Base-by-base conservation (phyloP, 2,797 vertebrate genomes). In the Halcyon chelicuti region DNA sequence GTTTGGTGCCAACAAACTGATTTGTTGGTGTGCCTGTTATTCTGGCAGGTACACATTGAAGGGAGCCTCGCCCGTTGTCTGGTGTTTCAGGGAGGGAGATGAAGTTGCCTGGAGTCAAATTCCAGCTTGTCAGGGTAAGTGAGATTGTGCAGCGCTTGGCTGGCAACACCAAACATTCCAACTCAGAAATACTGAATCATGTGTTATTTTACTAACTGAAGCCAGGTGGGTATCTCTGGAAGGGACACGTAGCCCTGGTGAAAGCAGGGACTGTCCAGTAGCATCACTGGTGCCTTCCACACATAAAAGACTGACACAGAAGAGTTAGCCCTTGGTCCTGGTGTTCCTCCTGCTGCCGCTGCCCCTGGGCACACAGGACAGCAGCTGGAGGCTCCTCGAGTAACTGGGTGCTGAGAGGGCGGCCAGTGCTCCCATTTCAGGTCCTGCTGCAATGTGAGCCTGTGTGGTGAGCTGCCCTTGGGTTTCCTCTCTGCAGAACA, bases 111-210 rank as follows among this genome's bases (percentile, higher is more conserved):
- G 96, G 96, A 72, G 26, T 10, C 40, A 12, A 4, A 4, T 80
- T 47, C 95, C 96, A 61, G 12, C 25, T 19, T 97, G 96, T 13
- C 46, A 15, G 73, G 76, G 96, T 97, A 19, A 78, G 93, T 22
- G 58, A 51, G 9, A 8, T 1, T 26, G 7, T 12, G 11, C 62
- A n/a, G 71, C 0, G 1, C n/a, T 44, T n/a, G 33, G 1, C 42
- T 55, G 60, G 55, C 47, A 74, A 40, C 9, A 23, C 1, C 15
- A 42, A 39, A 37, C 28, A 25, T 25, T 74, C 25, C 46, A 44
- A 0, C 12, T 9, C 8, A 10, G 49, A 33, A 72, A 62, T 1
- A 4, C 3, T 0, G 31, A 21, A 2, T 20, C 5, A 3, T 23
- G 40, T 5, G 31, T 8, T 61, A 3, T 17, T 63, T 73, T 39